Base-by-base conservation (phyloP, 2,888 invertebrate genomes). In the Epinotia demarniana region DNA sequence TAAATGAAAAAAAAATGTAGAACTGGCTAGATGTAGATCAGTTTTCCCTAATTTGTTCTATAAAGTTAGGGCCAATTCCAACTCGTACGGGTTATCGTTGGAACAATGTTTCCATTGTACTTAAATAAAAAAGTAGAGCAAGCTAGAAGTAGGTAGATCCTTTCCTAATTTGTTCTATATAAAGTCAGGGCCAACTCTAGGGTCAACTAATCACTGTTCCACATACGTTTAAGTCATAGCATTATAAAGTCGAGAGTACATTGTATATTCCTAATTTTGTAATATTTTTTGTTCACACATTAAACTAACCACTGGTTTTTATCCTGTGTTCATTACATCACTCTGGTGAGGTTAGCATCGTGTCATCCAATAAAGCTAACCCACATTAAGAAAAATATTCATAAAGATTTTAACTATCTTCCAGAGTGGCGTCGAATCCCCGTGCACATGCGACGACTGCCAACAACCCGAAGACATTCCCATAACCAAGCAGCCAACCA, bases 361-460 rank as follows among this genome's bases (percentile, higher is more conserved):
- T 13, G 13, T 12, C 46, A 46, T 3, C 0, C 3, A 13, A 49
- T 16, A 5, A 49, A 49, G 16, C 49, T 16, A n/a, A 49, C 49
- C 16, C 1, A 16, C 49, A 6, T 49, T 0, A 16, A 49, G 49
- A 3, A 49, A 16, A n/a, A 53, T 53, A 53, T 6, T 53, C n/a
- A 53, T 46, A 13, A 53, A 53, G 6, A 39, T 39, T 62, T 16
- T 63, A 19, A 13, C 12, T 73, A 80, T 79, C 81, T 91, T 93
- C 66, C 93, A 94, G 94, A 94, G 93, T 81, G 92, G 90, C 82
- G 86, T 88, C 69, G 92, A 89, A 73, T 90, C 93, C 76, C 91
- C 93, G 75, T 94, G 94, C 86, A 89, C 89, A 79, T 94, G 94
- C 83, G 92, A 92, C 78, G 93, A 92, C 79, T 94, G 94, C 81